Evolutionary conservation across 2,888 invertebrate genomes (phyloP), one percentile per base, ranked within the genome.

Genomic region (Polylopha cassiicola): DNA sequence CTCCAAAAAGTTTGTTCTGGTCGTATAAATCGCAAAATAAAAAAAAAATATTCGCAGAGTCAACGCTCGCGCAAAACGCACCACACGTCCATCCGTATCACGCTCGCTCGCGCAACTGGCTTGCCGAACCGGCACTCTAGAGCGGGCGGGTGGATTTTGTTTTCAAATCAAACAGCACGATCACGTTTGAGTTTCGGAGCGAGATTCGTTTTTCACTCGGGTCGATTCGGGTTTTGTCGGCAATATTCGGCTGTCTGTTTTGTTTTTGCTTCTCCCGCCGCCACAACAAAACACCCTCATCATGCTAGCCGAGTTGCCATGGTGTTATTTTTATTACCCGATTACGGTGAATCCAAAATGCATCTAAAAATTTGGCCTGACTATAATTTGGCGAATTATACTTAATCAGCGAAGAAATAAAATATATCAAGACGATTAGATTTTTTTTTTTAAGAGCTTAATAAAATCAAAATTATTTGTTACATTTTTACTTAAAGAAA

Each of bases 81-180:
- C 85, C 85, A 77, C 86, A 80, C 86, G 84, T 81, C 77, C 81
- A 81, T 79, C 84, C 86, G 82, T 81, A 86, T 80, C 78, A 86
- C 86, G 86, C 85, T 82, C 73, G 79, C 81, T 82, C 78, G 86
- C 85, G 84, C 78, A 87, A 87, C 87, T 85, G 76, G 63, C 68
- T 55, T 46, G 43, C 29, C 44, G 53, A 58, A 51, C 52, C 56
- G 61, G 4, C 6, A 6, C 17, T 17, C 4, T 6, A 29, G 29
- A 42, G 28, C 34, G 45, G 39, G 39, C 30, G 42, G 65, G 67
- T 73, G 72, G 57, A 73, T 76, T 79, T 80, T 79, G 71, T 80
- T 81, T 79, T 80, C 74, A 80, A 81, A 78, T 74, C 77, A 78
- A 77, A 78, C 72, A 75, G 63, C 69, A 55, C 71, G 73, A 76